Evolutionary conservation across 2,113 vertebrate genomes (phyloP).

Genomic region (Podiceps cristatus): DNA sequence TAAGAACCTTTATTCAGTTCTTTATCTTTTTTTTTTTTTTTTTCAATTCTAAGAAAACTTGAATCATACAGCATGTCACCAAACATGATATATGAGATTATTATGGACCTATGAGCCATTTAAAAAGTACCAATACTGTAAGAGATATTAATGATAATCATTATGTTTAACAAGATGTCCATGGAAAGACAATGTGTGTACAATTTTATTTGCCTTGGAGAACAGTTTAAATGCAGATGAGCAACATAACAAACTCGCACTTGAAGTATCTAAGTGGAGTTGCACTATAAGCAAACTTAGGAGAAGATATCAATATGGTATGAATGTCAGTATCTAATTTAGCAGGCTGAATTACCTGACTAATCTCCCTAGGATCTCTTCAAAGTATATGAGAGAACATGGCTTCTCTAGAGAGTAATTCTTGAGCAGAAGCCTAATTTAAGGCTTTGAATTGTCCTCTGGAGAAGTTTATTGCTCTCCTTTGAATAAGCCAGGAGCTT

Average conservation of each 20-base stretch:
- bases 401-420: slow-evolving; percentile 40
- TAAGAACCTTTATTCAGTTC: background rate
- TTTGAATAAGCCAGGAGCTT: background rate
- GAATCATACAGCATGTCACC: background rate
- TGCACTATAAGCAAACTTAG: background rate
- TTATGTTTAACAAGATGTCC: slow-evolving; percentile 7
- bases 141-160: background rate
- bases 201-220: slow-evolving; percentile 24
- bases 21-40: background rate
- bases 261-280: slow-evolving; percentile 16
- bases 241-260: background rate
- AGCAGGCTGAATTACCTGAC: slow-evolving; percentile 33
- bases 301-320: background rate
- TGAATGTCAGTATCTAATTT: slow-evolving; percentile 23
- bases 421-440: background rate
- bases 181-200: background rate
- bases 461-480: slow-evolving; percentile 14
- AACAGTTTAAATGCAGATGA: slow-evolving; percentile 37
- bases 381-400: background rate
- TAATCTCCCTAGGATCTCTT: slow-evolving; percentile 34
- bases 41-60: background rate
- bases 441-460: slow-evolving; percentile 7
- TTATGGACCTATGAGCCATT: background rate
- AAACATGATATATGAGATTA: background rate
- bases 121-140: background rate